Percentiles rank a stretch among this genome's conserved stretches.
Evolutionary conservation across 1,140 invertebrate species (phyloP).

Genomic region (Mesaphorura yosii): DNA sequence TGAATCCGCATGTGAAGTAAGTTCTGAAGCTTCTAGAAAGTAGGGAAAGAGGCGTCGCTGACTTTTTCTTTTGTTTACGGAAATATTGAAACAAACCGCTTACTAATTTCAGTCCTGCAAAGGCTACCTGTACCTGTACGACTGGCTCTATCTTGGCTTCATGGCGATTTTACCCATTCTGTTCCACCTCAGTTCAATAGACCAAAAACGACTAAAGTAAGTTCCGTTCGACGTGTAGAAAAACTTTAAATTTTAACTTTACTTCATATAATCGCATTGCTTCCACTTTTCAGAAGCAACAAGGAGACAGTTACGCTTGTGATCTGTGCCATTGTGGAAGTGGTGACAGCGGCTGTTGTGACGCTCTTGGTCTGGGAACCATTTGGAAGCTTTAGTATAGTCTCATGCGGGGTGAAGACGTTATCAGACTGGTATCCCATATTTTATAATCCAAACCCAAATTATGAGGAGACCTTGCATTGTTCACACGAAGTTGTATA

Average conservation of each 20-base stretch:
- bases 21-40: no score
- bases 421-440: constrained; percentile 93
- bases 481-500: constrained; percentile 96
- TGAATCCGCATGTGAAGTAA: no score
- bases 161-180: constrained; percentile 75
- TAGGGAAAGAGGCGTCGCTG: no score
- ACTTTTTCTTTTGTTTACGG: no score
- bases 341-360: constrained; percentile 54
- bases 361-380: constrained; percentile 67
- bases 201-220: constrained; percentile 62
- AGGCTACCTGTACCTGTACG: constrained; percentile 67
- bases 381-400: constrained; percentile 55
- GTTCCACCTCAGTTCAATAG: constrained; percentile 84
- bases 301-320: constrained; percentile 55
- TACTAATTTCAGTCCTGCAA: constrained; percentile 65
- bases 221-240: constrained; percentile 11
- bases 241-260: neutral
- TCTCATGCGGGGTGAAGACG: constrained; percentile 60
- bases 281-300: constrained; percentile 51
- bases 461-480: constrained; percentile 75
- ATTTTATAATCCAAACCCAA: constrained; percentile 82
- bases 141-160: constrained; percentile 87
- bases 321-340: constrained; percentile 71
- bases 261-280: constrained; percentile 2
- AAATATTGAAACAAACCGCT: no score